Conservation (phyloP, 2,888 invertebrate genomes). For the Drosophila quasianomalipes region DNA sequence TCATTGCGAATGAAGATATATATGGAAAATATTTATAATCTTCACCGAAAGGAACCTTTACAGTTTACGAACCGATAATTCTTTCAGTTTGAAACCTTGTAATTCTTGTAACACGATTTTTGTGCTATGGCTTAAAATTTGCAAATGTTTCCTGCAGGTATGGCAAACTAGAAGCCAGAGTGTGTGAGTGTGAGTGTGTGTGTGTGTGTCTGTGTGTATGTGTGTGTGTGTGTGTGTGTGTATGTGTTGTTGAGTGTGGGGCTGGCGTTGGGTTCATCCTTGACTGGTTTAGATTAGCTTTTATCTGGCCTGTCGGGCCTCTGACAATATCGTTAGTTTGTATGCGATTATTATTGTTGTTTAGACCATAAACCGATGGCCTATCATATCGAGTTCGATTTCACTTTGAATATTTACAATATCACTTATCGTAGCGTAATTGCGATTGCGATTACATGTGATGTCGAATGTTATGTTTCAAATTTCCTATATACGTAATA, state of each 20-base stretch:
- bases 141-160: not conserved
- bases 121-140: not conserved
- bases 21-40: not conserved
- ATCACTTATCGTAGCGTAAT: slow-evolving; percentile 32
- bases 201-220: not conserved
- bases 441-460: slow-evolving; percentile 33
- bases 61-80: not conserved
- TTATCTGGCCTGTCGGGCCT: slow-evolving; percentile 20
- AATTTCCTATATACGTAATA: slow-evolving; percentile 12
- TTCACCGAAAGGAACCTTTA: not conserved
- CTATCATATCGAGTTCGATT: slow-evolving; percentile 29
- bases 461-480: slow-evolving; percentile 14
- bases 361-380: slow-evolving; percentile 36
- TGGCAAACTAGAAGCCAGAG: not conserved
- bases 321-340: slow-evolving; percentile 15
- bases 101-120: not conserved
- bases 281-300: slow-evolving; percentile 28
- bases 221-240: too few species aligned
- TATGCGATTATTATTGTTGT: slow-evolving; percentile 21
- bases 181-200: not conserved
- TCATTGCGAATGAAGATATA: not conserved
- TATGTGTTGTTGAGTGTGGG: not conserved
- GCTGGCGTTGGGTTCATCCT: slow-evolving; percentile 35
- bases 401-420: slow-evolving; percentile 43
- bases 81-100: not conserved